These are phyloP conservation scores for Rhinolophus ferrumequinum DNA, from an alignment of 2,113 vertebrate genomes.

Conservation along the genomic window DNA sequence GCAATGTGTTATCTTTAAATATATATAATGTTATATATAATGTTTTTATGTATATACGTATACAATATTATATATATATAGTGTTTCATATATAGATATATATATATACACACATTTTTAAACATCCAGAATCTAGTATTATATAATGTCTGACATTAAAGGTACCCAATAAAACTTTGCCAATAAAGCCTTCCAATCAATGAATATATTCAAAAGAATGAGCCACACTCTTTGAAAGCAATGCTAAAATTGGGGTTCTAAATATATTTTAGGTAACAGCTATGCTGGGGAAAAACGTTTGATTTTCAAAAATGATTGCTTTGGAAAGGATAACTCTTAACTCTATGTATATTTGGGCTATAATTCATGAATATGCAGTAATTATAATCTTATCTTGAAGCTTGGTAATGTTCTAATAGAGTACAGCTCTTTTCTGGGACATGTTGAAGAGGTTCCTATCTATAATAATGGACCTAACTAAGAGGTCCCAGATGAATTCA, in stretches of 20 bases:
- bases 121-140: not conserved
- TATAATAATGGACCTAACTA: not conserved
- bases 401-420: not conserved
- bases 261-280: not conserved
- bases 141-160: not conserved
- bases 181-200: not conserved
- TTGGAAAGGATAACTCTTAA: slow-evolving; percentile 6
- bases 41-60: too few relatives aligned
- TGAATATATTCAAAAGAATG: not conserved
- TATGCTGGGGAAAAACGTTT: not conserved
- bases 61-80: too few relatives aligned
- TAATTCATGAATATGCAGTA: not conserved
- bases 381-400: not conserved
- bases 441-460: not conserved
- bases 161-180: not conserved
- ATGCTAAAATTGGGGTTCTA: not conserved
- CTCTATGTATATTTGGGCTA: not conserved
- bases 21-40: not conserved
- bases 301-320: not conserved
- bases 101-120: not conserved
- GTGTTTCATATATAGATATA: too few relatives aligned
- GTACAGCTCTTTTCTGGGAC: not conserved
- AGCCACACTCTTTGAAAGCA: not conserved
- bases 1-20: not conserved
- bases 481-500: not conserved